Base-by-base conservation (phyloP, 1,140 invertebrate species). In the Pemphigus obesinymphae region DNA sequence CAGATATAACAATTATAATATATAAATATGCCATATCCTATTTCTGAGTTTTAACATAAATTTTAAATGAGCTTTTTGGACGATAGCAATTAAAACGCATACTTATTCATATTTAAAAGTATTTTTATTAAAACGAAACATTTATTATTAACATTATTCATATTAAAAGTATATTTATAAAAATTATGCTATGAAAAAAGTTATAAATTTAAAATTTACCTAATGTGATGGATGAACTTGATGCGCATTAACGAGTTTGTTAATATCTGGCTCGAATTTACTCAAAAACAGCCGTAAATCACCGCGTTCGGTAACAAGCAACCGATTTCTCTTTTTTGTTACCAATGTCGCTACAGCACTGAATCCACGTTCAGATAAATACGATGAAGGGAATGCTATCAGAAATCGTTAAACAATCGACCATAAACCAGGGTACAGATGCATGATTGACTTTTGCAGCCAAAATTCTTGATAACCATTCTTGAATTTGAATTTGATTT, bases 271-370 rank as follows among this genome's bases (percentile, higher is more conserved):
- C 86, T 68, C 86, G 87, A 81, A 84, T 86, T 58, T 86, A 84
- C 0, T 88, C 87, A 80, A 87, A 87, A 83, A 87, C 88, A 82
- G 84, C 85, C 5, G 87, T 86, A 3, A 88, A 87, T 84, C 83
- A 86, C 7, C 87, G 87, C 40, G 87, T 87, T 53, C 87, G 86
- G 10, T 61, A 81, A 81, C 61, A 37, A 37, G 34, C 37, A 82
- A n/a, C 17, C 80, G 20, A 82, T 82, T 82, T 68, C 61, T 70
- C 3, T 70, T 82, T 68, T 82, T 82, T 2, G 63, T 82, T 50
- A 82, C 3, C n/a, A 70, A 61, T 29, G 40, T 70, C 48, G 40
- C 40, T 29, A 82, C 48, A 26, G 58, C 80, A 66, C 80, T 82
- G 29, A 82, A 82, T 45, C 23, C 43, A 68, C 80, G 20, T 68